Percentiles rank a stretch among this genome's conserved stretches.
Conservation (phyloP, 1,140 invertebrate genomes). For the Notospermus geniculatus region DNA sequence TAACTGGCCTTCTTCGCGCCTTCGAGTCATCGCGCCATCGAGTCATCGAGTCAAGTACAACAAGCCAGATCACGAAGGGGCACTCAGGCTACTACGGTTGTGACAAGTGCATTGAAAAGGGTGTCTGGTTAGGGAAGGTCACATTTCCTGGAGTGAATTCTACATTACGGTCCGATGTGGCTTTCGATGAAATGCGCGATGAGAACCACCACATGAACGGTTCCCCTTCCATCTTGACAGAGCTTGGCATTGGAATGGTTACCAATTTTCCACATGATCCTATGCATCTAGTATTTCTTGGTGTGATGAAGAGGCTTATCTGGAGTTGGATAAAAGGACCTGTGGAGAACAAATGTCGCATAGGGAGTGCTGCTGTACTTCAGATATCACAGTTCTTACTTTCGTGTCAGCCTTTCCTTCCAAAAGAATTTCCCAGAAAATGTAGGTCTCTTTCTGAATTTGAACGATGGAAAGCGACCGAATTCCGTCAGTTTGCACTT, state of each 20-base stretch:
- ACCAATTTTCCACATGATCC: constrained; percentile 45
- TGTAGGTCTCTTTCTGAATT: constrained; percentile 46
- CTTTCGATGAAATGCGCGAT: constrained; percentile 25
- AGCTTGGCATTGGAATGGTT: neutral
- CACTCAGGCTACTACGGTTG: neutral
- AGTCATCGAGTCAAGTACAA: too few species aligned
- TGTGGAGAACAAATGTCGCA: constrained; percentile 4
- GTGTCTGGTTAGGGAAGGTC: constrained; percentile 21
- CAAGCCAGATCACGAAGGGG: too few species aligned
- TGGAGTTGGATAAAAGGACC: constrained; percentile 32
- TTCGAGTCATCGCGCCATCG: too few species aligned
- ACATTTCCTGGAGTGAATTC: constrained; percentile 28
- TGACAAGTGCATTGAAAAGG: constrained; percentile 23
- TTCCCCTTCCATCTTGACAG: neutral
- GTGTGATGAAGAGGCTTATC: constrained; percentile 49
- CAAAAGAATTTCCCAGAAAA: constrained; percentile 53
- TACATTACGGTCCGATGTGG: constrained; percentile 25
- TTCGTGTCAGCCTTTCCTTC: constrained; percentile 20
- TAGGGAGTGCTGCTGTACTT: constrained; percentile 21
- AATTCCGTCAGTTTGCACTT: constrained; percentile 56
- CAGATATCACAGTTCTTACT: constrained; percentile 15
- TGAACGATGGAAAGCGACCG: constrained; percentile 57
- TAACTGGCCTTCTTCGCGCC: too few species aligned
- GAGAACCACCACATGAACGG: neutral
- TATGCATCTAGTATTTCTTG: constrained; percentile 55